Evolutionary conservation across 2,888 invertebrate genomes (phyloP).

Genomic region (Machimus atricapillus): DNA sequence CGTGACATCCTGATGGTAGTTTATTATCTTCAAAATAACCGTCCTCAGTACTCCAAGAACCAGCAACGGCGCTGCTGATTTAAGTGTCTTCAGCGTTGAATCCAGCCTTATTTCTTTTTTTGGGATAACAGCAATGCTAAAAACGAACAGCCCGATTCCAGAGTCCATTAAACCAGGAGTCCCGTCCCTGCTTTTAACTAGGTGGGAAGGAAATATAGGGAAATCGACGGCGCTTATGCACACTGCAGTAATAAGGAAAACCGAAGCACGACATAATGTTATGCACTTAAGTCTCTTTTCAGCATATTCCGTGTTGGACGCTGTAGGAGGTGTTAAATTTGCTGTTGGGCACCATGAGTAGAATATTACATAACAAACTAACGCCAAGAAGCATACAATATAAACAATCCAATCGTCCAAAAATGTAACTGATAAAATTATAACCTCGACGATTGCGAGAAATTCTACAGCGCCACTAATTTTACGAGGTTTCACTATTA

Average conservation of each 20-base stretch:
- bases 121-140: conserved; percentile 73
- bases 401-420: not conserved
- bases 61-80: conserved; percentile 57
- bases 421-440: not conserved
- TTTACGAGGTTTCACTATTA: not conserved
- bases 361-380: not conserved
- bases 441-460: not conserved
- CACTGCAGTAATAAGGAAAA: conserved; percentile 76
- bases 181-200: conserved; percentile 86
- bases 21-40: conserved; percentile 68
- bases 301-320: not conserved
- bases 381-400: not conserved
- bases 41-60: conserved; percentile 71
- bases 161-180: conserved; percentile 95
- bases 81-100: not conserved
- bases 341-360: not conserved
- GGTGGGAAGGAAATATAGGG: conserved; percentile 79
- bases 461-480: not conserved
- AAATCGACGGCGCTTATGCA: conserved; percentile 97
- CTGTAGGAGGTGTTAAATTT: not conserved
- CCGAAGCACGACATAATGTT: conserved; percentile 73
- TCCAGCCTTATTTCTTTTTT: not conserved
- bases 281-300: conserved; percentile 54
- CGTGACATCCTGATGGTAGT: conserved; percentile 86
- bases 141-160: conserved; percentile 89